phyloP scores from a whole-genome alignment of 2,797 vertebrate species.

The Botia kubotai region DNA sequence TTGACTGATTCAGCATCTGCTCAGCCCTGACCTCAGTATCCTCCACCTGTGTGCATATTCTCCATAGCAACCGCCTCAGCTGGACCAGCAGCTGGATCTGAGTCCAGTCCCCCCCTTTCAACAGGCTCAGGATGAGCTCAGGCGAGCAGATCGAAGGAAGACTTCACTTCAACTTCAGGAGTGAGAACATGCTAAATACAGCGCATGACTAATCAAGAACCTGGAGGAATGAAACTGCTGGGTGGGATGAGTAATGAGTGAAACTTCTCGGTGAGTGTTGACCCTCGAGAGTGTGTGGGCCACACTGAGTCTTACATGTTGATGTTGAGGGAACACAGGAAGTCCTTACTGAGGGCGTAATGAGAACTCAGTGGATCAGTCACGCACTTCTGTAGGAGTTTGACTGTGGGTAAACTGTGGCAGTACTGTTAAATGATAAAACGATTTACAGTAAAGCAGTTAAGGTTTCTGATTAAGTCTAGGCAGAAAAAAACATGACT shows the following conservation, averaged over 20 bases:
- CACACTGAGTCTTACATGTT: constrained; percentile 40
- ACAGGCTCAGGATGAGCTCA: background rate
- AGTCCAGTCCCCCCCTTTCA: background rate
- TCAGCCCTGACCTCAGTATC: background rate
- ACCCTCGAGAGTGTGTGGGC: constrained; percentile 54
- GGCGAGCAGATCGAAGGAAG: constrained; percentile 11
- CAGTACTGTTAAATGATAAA: constrained; percentile 17
- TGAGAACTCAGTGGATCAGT: constrained; percentile 43
- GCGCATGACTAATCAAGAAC: constrained; percentile 35
- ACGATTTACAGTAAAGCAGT: constrained; percentile 4
- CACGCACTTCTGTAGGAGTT: constrained; percentile 32
- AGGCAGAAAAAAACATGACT: background rate
- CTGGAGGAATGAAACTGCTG: constrained; percentile 39
- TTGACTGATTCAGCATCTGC: constrained; percentile 1
- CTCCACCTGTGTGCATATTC: background rate
- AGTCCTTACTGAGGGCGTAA: constrained; percentile 39
- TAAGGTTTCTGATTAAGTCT: background rate
- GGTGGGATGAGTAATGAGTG: constrained; percentile 46
- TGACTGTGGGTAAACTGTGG: constrained; percentile 11
- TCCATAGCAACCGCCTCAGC: constrained; percentile 24
- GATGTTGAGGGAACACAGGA: constrained; percentile 38
- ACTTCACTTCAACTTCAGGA: background rate
- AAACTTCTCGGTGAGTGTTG: constrained; percentile 29
- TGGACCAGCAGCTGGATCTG: background rate
- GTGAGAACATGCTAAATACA: constrained; percentile 27